Percentiles rank a stretch among this genome's conserved stretches.
Evolutionary conservation across 2,113 vertebrate genomes (phyloP).

Genomic region (Boulengeromyrus knoepffleri): DNA sequence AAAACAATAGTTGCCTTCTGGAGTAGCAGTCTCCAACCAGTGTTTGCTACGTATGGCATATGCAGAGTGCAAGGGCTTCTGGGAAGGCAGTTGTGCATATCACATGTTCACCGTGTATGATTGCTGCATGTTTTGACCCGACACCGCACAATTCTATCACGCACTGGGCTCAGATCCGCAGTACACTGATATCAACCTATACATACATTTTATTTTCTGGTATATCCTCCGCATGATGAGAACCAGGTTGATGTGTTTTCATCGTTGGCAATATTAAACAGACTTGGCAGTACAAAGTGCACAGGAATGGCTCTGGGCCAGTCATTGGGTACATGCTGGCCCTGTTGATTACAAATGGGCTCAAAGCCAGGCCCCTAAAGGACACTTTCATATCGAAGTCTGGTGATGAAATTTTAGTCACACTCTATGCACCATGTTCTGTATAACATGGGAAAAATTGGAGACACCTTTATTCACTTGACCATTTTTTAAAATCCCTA

Average conservation of each 20-base stretch:
- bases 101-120: background rate
- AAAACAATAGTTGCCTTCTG: background rate
- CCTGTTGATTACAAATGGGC: constrained; percentile 21
- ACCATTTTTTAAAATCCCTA: background rate
- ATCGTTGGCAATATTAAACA: constrained; percentile 12
- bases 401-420: background rate
- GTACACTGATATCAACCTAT: background rate
- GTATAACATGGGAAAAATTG: background rate
- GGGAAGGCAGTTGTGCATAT: background rate
- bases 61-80: background rate
- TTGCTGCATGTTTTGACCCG: background rate
- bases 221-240: background rate
- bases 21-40: background rate
- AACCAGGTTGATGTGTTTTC: constrained; percentile 4
- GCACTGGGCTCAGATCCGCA: background rate
- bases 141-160: background rate
- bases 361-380: constrained; percentile 3
- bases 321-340: constrained; percentile 34
- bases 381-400: background rate
- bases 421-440: background rate
- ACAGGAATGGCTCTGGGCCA: constrained; percentile 20
- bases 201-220: background rate
- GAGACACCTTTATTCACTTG: background rate
- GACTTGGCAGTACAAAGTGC: constrained; percentile 45
- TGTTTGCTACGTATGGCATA: background rate